Evolutionary conservation across 2,797 vertebrate species (phyloP).

Genomic region (Pangasius macronema): DNA sequence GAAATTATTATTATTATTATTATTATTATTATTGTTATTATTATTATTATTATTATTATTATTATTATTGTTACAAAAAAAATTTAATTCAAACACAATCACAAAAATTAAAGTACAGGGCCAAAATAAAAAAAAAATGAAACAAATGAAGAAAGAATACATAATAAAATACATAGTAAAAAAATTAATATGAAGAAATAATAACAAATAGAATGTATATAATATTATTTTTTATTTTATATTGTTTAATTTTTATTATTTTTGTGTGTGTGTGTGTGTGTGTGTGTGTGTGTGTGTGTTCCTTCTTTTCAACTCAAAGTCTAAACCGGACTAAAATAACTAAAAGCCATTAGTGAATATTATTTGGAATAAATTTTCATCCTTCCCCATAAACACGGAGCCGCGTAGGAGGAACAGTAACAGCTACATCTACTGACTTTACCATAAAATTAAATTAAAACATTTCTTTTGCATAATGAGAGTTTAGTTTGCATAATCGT

Average conservation of each 20-base stretch:
- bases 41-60: slow-evolving; percentile 6
- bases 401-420: background rate
- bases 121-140: background rate
- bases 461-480: background rate
- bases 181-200: too few relatives aligned
- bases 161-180: too few relatives aligned
- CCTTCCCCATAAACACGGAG: background rate
- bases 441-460: background rate
- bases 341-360: background rate
- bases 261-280: background rate
- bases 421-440: background rate
- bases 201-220: too few relatives aligned
- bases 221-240: too few relatives aligned
- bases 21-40: background rate
- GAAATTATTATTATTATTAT: background rate
- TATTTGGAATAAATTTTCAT: background rate
- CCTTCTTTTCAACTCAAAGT: background rate
- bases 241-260: too few relatives aligned
- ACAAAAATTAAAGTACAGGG: background rate
- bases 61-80: background rate
- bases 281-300: background rate
- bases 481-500: background rate
- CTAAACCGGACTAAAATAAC: background rate
- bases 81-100: background rate
- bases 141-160: background rate